Evolutionary conservation across 2,888 invertebrate species (phyloP), one percentile per base, ranked within the genome.

Genomic region (Agrochola litura): DNA sequence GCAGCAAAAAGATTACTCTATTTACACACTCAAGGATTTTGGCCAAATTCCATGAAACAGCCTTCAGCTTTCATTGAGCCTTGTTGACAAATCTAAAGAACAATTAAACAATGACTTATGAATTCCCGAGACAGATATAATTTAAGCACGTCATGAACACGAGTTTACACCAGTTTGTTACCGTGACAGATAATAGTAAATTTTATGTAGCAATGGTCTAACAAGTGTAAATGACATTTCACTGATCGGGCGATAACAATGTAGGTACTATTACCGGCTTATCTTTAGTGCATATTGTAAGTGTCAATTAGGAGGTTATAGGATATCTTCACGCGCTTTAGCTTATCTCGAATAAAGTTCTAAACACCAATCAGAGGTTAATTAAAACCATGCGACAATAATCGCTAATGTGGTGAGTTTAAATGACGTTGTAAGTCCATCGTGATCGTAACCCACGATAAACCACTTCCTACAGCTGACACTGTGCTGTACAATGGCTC

Each of bases 251-350:
- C 61, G 49, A 73, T 16, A 71, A 65, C 77, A 77, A 81, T 74
- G 46, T n/a, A n/a, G n/a, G n/a, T 68, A 52, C n/a, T 41, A 68
- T 68, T 52, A 46, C 16, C 19, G 3, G 25, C 63, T 81, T 84
- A 84, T 84, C 83, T 84, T 67, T 70, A 75, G 43, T 84, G 81
- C 78, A 75, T 73, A 83, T 74, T 77, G 72, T 78, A 68, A 73
- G 54, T 68, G 37, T 64, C 70, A 67, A 84, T 84, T 64, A 81
- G 12, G 19, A 74, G 52, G 63, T 70, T 77, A 77, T 73, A 67
- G 43, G 66, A 75, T 73, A 77, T 67, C 61, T 80, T 66, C 46
- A 70, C 74, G 71, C 49, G 8, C 71, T 73, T 73, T 60, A 25
- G 66, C 72, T 73, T 78, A 84, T 81, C 77, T 37, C 16, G 19